Percentiles rank a stretch among this genome's conserved stretches.
These are phyloP conservation scores for Hypomecis atomaria DNA, from an alignment of 2,888 invertebrate genomes.

Conservation along the genomic window DNA sequence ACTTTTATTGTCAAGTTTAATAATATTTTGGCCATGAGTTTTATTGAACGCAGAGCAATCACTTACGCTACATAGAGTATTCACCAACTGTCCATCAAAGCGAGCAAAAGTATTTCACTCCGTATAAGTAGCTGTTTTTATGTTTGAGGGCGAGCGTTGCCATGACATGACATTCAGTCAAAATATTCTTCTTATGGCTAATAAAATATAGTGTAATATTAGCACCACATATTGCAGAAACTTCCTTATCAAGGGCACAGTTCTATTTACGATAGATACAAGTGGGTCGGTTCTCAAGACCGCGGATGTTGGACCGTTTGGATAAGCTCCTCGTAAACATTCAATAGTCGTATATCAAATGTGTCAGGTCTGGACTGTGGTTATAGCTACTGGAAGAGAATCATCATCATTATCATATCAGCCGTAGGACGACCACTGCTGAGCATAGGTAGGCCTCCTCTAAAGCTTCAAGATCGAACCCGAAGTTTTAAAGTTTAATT, in stretches of 20 bases:
- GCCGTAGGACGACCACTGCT: too few relatives aligned
- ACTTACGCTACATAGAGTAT: not conserved
- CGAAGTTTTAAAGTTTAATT: too few relatives aligned
- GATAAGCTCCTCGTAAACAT: constrained; percentile 16
- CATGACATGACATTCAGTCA: constrained; percentile 5
- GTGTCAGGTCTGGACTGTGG: not conserved
- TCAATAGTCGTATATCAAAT: constrained; percentile 2
- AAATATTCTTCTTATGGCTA: constrained; percentile 5
- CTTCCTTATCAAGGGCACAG: constrained; percentile 29
- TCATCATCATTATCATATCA: too few relatives aligned
- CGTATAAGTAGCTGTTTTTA: not conserved
- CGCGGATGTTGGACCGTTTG: constrained; percentile 5
- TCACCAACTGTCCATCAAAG: constrained; percentile 1
- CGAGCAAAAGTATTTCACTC: not conserved
- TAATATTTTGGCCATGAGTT: too few relatives aligned
- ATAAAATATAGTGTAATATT: constrained; percentile 14
- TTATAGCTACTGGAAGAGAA: not conserved
- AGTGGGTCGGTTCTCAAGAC: constrained; percentile 1
- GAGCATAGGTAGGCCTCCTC: too few relatives aligned
- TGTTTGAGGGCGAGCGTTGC: not conserved
- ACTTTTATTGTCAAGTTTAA: too few relatives aligned
- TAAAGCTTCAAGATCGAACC: too few relatives aligned
- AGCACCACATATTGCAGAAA: constrained; percentile 22
- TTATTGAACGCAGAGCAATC: too few relatives aligned
- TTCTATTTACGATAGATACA: constrained; percentile 23